These are phyloP conservation scores for Rotaria socialis DNA, from an alignment of 2,888 invertebrate genomes.

Conservation along the genomic window DNA sequence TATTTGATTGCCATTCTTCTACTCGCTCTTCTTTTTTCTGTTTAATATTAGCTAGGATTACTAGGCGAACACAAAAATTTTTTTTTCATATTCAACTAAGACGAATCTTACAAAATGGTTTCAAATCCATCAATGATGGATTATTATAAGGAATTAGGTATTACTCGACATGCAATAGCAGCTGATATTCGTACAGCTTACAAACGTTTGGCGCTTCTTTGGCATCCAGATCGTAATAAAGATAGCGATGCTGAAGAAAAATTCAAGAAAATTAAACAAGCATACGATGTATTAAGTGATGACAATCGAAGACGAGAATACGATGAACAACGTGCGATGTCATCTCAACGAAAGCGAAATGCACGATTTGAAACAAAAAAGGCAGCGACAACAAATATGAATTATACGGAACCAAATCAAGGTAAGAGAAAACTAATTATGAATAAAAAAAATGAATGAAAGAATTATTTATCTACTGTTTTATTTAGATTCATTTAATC, in stretches of 20 bases:
- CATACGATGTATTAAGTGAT: conserved; percentile 1
- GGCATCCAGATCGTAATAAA: conserved; percentile 36
- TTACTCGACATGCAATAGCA: background rate
- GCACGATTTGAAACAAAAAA: background rate
- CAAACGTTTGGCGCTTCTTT: conserved; percentile 4
- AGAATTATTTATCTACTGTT: background rate
- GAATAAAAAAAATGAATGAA: background rate
- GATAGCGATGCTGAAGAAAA: background rate
- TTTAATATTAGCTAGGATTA: too few relatives aligned
- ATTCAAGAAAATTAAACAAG: conserved; percentile 27
- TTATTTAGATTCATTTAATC: background rate
- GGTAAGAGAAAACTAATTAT: background rate
- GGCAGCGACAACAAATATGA: background rate
- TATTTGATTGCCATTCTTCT: background rate
- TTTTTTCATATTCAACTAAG: too few relatives aligned
- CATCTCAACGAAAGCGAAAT: background rate
- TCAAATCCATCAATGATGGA: background rate
- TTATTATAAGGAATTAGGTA: conserved; percentile 25
- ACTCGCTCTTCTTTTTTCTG: too few relatives aligned
- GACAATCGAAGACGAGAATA: conserved; percentile 1
- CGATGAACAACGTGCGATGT: background rate
- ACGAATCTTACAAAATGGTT: background rate
- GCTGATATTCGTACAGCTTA: background rate
- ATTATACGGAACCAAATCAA: background rate
- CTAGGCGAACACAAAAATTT: too few relatives aligned